Evolutionary conservation across 2,888 invertebrate species (phyloP).

Genomic region (Ochropacha duplaris): DNA sequence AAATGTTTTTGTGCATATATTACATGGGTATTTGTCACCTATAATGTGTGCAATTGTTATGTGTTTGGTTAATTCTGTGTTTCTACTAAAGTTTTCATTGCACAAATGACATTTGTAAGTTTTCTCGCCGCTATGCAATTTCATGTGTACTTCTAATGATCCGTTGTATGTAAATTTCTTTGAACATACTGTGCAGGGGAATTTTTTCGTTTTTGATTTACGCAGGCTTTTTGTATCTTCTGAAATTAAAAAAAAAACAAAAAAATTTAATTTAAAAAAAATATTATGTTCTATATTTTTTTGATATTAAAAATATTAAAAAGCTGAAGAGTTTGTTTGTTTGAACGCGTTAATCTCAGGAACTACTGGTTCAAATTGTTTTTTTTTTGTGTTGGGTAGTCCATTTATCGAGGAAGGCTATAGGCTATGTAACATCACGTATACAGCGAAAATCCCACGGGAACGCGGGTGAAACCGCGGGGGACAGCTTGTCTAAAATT

Average conservation of each 20-base stretch:
- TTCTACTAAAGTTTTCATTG: conserved; percentile 46
- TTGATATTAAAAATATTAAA: too few species aligned
- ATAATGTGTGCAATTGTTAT: conserved; percentile 47
- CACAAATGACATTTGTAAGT: conserved; percentile 58
- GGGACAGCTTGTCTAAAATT: too few species aligned
- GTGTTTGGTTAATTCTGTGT: conserved; percentile 63
- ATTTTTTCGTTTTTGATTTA: conserved; percentile 26
- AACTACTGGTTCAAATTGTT: too few species aligned
- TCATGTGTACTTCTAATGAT: conserved; percentile 50
- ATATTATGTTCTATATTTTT: too few species aligned
- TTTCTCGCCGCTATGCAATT: conserved; percentile 55
- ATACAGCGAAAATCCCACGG: too few species aligned
- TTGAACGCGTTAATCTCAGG: too few species aligned
- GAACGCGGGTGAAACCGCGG: too few species aligned
- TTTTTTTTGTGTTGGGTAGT: too few species aligned
- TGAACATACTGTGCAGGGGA: conserved; percentile 36
- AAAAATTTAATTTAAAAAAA: too few species aligned
- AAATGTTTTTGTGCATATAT: conserved; percentile 49
- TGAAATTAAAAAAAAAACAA: not conserved
- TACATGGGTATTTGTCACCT: conserved; percentile 53
- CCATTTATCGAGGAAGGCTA: too few species aligned
- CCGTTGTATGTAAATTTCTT: conserved; percentile 52
- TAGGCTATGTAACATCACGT: too few species aligned
- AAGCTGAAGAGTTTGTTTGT: too few species aligned
- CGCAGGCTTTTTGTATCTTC: conserved; percentile 21